Base-by-base conservation (phyloP, 2,113 vertebrate genomes). In the Apteryx mantelli region DNA sequence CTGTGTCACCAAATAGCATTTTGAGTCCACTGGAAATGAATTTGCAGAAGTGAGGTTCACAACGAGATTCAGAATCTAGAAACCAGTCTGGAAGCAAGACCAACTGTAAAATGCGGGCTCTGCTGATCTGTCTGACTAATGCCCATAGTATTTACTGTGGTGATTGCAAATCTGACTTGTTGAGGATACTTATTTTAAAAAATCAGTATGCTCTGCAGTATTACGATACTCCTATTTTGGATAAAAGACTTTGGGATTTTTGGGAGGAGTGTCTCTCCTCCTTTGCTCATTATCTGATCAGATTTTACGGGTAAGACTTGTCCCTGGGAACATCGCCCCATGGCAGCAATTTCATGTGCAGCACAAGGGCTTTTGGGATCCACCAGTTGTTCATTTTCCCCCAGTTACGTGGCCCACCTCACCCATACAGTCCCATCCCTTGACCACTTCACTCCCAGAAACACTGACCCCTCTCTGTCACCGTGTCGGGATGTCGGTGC, bases 401-500 rank as follows among this genome's bases (percentile, higher is more conserved):
- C 10, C 42, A 52, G 9, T 73, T 48, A 4, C 26, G 68, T 60
- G 25, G 56, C 26, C 4, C 26, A 10, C 19, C 64, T 40, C 6
- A 0, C 58, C 46, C 48, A 14, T 1, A 0, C 13, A 52, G 89
- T 71, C 20, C 46, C 65, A 16, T 56, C 42, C 8, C 15, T 46
- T 22, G 61, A 11, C 26, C 50, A 25, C 46, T 15, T 13, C 46
- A 5, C 6, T 53, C 48, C 61, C n/a, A 46, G 70, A 55, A 3
- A 11, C 58, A 40, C 28, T 3, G 0, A 8, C 19, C 38, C 42
- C 75, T 38, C 15, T 24, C 8, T 21, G 17, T 28, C 9, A 8
- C 13, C 44, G 46, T 4, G 0, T 0, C 0, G 52, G 76, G 30
- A 16, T 1, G 20, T 11, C 2, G 1, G 4, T 44, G 5, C 28